Conservation (phyloP, 2,113 vertebrate genomes). For the Aleadryas rufinucha region DNA sequence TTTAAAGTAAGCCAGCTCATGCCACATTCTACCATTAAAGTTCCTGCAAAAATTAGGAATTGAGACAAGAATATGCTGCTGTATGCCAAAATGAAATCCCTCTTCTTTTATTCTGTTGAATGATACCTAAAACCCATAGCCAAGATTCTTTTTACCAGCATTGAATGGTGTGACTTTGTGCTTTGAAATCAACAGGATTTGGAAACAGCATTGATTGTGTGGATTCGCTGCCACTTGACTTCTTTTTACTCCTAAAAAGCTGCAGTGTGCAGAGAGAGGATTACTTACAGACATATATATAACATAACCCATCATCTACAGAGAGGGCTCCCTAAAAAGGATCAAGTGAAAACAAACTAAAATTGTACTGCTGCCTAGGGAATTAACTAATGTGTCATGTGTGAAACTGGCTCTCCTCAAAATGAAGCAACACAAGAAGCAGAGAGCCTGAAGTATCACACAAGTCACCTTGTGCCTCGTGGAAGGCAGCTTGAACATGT, state of each 20-base stretch:
- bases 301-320: background rate
- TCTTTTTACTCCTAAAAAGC: background rate
- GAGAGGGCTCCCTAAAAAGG: background rate
- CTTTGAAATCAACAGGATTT: background rate
- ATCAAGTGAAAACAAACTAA: background rate
- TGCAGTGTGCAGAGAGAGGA: background rate
- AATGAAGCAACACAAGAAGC: background rate
- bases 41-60: background rate
- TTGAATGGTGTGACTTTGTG: background rate
- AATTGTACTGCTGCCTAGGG: background rate
- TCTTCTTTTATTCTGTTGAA: background rate
- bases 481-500: constrained; percentile 13
- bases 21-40: background rate
- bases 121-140: background rate
- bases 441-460: background rate
- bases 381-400: background rate
- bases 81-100: background rate
- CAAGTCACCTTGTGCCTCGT: background rate
- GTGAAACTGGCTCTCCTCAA: background rate
- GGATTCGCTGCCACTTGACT: background rate
- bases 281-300: background rate
- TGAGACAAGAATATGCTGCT: background rate
- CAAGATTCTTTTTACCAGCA: background rate
- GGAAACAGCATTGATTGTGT: background rate
- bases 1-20: background rate